Conservation (phyloP, 2,797 vertebrate species). For the Euphonia xanthogaster region DNA sequence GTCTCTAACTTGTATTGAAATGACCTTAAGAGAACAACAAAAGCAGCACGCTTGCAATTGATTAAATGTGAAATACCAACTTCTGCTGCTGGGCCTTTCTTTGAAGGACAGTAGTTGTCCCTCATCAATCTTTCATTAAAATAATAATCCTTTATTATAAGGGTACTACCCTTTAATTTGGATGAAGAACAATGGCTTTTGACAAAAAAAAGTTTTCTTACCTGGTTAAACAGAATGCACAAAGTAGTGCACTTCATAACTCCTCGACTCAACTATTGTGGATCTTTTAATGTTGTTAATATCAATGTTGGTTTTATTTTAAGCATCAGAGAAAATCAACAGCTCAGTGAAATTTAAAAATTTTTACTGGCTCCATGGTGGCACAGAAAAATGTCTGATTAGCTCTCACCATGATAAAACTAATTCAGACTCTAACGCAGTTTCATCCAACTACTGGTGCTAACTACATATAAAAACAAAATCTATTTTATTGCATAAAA, state of each 20-base stretch:
- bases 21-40: neutral
- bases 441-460: neutral
- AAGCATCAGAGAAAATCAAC: neutral
- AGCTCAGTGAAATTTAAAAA: neutral
- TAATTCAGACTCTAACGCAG: neutral
- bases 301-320: neutral
- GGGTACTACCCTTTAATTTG: neutral
- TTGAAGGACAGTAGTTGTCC: neutral
- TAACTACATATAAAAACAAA: neutral
- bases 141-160: neutral
- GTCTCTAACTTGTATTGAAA: neutral
- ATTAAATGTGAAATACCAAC: neutral
- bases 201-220: neutral
- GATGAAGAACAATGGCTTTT: neutral
- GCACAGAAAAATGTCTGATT: neutral
- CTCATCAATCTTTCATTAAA: neutral
- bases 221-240: neutral
- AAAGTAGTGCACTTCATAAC: neutral
- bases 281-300: neutral
- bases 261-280: neutral
- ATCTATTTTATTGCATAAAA: neutral
- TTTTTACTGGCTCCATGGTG: neutral
- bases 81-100: neutral
- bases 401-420: neutral
- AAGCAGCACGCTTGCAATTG: neutral